These are phyloP conservation scores for Parazoanthus darwini DNA, from an alignment of 92 coral and sea anemone species.

Conservation along the genomic window DNA sequence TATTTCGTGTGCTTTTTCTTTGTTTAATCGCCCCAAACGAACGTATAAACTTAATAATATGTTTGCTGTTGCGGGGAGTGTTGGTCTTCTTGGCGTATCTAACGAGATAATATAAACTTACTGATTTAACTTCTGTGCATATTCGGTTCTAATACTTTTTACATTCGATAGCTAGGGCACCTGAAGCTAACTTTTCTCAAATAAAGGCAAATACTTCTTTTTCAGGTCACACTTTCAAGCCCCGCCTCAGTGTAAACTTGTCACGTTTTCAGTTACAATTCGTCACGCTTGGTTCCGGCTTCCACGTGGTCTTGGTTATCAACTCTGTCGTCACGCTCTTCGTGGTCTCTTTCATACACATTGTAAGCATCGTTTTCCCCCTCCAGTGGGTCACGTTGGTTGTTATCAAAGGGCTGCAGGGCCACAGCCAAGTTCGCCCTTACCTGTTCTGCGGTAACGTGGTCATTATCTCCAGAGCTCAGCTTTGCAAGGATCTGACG, in stretches of 20 bases:
- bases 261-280: constrained; percentile 11
- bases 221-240: not conserved
- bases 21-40: too few species aligned
- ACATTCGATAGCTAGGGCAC: not conserved
- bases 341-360: not conserved
- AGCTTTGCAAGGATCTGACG: constrained; percentile 33
- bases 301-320: not conserved
- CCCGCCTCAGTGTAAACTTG: not conserved
- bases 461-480: constrained; percentile 3
- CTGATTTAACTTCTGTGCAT: too few species aligned
- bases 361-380: constrained; percentile 35
- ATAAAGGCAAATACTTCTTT: too few species aligned
- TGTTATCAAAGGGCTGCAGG: not conserved
- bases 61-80: too few species aligned
- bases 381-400: constrained; percentile 34
- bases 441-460: constrained; percentile 27
- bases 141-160: too few species aligned
- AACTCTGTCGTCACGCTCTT: not conserved
- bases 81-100: not conserved
- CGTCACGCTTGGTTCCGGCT: constrained; percentile 7
- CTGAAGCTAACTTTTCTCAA: not conserved
- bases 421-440: not conserved
- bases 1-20: too few species aligned
- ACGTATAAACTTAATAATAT: too few species aligned
- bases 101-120: not conserved